These are phyloP conservation scores for Stichodactyla mertensii DNA, from an alignment of 64 coral and sea anemone genomes.

Conservation along the genomic window DNA sequence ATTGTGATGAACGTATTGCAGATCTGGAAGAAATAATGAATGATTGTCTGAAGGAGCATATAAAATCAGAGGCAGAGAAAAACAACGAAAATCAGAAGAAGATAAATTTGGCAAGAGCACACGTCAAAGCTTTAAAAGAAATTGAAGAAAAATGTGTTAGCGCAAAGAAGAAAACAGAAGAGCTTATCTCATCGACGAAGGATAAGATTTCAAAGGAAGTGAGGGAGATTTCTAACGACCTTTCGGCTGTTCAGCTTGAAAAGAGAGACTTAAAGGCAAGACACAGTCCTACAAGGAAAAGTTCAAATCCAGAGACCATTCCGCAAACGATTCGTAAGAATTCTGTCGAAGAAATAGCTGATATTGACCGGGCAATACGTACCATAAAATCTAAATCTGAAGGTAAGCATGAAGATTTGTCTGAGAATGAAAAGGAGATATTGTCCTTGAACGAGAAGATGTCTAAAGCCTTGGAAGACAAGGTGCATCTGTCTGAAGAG, in stretches of 20 bases:
- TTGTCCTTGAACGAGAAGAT: slow-evolving; percentile 48
- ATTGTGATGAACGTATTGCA: slow-evolving; percentile 4
- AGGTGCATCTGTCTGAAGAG: slow-evolving; percentile 38
- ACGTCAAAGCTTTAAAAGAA: slow-evolving; percentile 33
- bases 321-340: slow-evolving; percentile 17
- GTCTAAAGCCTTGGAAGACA: slow-evolving; percentile 30
- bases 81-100: slow-evolving; percentile 21
- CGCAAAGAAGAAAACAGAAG: neutral
- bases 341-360: slow-evolving; percentile 30
- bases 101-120: slow-evolving; percentile 35
- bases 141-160: slow-evolving; percentile 22
- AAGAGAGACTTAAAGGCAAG: slow-evolving; percentile 35
- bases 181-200: slow-evolving; percentile 14
- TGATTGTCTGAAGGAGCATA: slow-evolving; percentile 18
- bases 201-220: neutral
- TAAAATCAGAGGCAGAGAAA: slow-evolving; percentile 16
- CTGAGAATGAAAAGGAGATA: slow-evolving; percentile 34
- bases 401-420: neutral
- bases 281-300: slow-evolving; percentile 16
- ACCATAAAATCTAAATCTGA: slow-evolving; percentile 25
- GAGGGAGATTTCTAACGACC: slow-evolving; percentile 30
- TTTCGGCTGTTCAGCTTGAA: slow-evolving; percentile 19
- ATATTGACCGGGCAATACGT: slow-evolving; percentile 36
- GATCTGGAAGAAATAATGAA: slow-evolving; percentile 22
- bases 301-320: slow-evolving; percentile 1